Evolutionary conservation across 2,888 invertebrate genomes (phyloP).

Genomic region (Latrodectus hesperus): DNA sequence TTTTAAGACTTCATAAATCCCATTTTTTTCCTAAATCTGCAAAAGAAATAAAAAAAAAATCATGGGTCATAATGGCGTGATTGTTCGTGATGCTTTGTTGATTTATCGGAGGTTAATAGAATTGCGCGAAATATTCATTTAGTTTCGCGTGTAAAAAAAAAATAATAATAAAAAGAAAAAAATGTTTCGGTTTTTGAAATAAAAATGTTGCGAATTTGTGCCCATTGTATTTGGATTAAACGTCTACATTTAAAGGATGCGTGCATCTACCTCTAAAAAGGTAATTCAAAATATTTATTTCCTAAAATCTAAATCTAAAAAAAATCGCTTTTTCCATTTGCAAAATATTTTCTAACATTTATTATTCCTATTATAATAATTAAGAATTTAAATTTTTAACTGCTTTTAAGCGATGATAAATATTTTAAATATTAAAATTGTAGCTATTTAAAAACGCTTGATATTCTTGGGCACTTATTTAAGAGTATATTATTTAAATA

Average conservation of each 20-base stretch:
- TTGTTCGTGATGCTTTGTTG: slow-evolving; percentile 26
- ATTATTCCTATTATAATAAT: too few relatives aligned
- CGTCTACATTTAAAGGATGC: slow-evolving; percentile 25
- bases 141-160: background rate
- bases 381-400: too few relatives aligned
- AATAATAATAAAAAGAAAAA: too few relatives aligned
- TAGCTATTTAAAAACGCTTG: too few relatives aligned
- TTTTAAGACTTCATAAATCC: background rate
- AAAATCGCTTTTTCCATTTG: too few relatives aligned
- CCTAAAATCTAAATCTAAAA: background rate
- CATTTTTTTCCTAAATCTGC: background rate
- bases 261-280: slow-evolving; percentile 32
- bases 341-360: too few relatives aligned
- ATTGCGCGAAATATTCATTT: slow-evolving; percentile 39
- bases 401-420: background rate
- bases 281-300: slow-evolving; percentile 60
- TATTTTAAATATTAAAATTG: too few relatives aligned
- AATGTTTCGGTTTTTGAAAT: background rate
- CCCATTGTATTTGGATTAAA: slow-evolving; percentile 36
- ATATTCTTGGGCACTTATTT: too few relatives aligned
- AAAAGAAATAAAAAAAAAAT: background rate
- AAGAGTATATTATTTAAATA: too few relatives aligned
- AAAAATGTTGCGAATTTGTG: slow-evolving; percentile 35
- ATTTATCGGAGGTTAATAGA: slow-evolving; percentile 28
- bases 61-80: slow-evolving; percentile 38